These are phyloP conservation scores for Enteromius viviparus DNA, from an alignment of 2,797 vertebrate species.

Conservation along the genomic window DNA sequence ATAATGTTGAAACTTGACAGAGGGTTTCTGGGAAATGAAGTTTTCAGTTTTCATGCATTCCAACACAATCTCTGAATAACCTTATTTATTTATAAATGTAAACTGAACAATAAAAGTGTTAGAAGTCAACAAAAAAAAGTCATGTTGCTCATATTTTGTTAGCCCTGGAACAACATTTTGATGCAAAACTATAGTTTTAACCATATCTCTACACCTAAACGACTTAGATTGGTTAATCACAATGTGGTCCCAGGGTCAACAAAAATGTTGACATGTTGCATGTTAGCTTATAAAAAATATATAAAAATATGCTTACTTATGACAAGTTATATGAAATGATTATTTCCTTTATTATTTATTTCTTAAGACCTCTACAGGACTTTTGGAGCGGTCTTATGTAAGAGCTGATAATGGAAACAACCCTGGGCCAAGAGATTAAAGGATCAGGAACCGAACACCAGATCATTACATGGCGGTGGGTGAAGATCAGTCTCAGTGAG, in stretches of 20 bases:
- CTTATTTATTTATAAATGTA: not conserved
- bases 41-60: not conserved
- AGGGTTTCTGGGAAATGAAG: slow-evolving; percentile 23
- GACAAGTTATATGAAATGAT: not conserved
- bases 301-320: no score
- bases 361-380: slow-evolving; percentile 24
- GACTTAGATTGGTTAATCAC: no score
- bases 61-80: not conserved
- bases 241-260: no score
- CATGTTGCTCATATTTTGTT: not conserved
- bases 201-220: no score
- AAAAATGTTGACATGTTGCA: no score
- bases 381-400: slow-evolving; percentile 65
- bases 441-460: slow-evolving; percentile 75
- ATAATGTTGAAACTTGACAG: not conserved
- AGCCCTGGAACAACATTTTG: no score
- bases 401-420: slow-evolving; percentile 70
- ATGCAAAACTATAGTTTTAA: no score
- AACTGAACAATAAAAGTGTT: not conserved
- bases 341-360: not conserved
- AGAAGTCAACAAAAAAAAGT: not conserved
- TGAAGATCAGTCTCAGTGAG: slow-evolving; percentile 47
- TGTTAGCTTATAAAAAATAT: no score
- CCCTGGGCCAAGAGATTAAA: slow-evolving; percentile 71
- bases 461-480: slow-evolving; percentile 62